Base-by-base conservation (phyloP, 2,888 invertebrate species). In the Cremastinae sp. region DNA sequence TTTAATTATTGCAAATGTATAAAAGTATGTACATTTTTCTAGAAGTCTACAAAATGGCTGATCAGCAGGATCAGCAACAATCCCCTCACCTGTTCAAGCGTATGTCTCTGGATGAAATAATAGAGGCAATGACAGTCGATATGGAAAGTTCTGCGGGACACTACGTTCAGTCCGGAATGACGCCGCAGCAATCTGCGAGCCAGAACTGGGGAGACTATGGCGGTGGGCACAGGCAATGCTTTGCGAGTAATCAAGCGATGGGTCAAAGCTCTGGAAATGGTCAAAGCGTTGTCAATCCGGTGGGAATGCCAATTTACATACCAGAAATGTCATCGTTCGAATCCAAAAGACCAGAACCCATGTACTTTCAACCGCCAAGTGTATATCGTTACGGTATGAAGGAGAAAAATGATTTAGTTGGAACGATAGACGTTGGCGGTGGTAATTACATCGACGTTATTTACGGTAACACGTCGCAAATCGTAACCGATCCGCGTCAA, bases 101-200 rank as follows among this genome's bases (percentile, higher is more conserved):
- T 16, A 85, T 89, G 83, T 87, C 88, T 1, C 78, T 92, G 81
- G 92, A 93, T 81, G 92, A 93, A 85, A 92, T 93, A 74, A 92
- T 93, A 70, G 92, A 92, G 80, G 92, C 92, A 80, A 92, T 93
- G 91, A 92, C 92, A 38, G 91, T 92, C 12, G 92, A 93, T 85
- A 90, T 91, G 78, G 92, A 92, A 81, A 92, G 90, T 85, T 88
- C 90, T n/a, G 91, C 92, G 73, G 92, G 92, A 18, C 92, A 92
- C 81, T 93, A 92, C 82, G 91, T 91, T 47, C 92, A 92, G 73
- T 90, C 92, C 74, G 92, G 91, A 2, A 91, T 91, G 79, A 88
- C 90, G 9, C 87, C 90, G 14, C 90, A 79, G 82, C 89, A 83
- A 80, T 74, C 85, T 7, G 80, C 81, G 5, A 47, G 65, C 0